Evolutionary conservation across 2,797 vertebrate genomes (phyloP).

Genomic region (Myotis pilosus): DNA sequence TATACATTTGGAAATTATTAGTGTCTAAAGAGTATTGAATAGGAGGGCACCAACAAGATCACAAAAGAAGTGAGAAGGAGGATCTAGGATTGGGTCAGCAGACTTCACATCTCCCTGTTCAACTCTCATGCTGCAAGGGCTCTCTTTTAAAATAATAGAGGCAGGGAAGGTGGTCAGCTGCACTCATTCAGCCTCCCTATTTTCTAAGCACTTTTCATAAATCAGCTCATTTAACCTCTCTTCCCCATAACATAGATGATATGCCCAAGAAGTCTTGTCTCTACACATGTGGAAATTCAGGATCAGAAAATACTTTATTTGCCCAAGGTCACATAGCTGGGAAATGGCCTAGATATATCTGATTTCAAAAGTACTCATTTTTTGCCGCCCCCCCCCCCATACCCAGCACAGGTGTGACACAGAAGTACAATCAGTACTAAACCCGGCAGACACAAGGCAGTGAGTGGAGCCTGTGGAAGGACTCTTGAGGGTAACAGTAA

Average conservation of each 20-base stretch:
- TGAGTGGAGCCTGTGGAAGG: not conserved
- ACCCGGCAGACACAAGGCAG: not conserved
- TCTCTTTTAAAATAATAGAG: not conserved
- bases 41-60: not conserved
- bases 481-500: not conserved
- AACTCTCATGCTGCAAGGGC: not conserved
- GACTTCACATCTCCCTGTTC: not conserved
- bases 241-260: not conserved
- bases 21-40: not conserved
- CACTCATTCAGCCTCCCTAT: not conserved
- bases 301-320: slow-evolving; percentile 13
- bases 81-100: not conserved
- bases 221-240: not conserved
- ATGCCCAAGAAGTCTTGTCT: not conserved
- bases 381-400: not conserved
- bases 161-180: not conserved
- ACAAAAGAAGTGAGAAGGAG: not conserved
- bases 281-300: not conserved
- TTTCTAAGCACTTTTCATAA: not conserved
- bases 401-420: not conserved
- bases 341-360: not conserved
- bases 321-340: not conserved
- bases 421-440: not conserved
- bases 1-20: not conserved
- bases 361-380: not conserved